These are phyloP conservation scores for Drosophila bipectinata DNA, from an alignment of 1,140 invertebrate genomes.

Conservation along the genomic window DNA sequence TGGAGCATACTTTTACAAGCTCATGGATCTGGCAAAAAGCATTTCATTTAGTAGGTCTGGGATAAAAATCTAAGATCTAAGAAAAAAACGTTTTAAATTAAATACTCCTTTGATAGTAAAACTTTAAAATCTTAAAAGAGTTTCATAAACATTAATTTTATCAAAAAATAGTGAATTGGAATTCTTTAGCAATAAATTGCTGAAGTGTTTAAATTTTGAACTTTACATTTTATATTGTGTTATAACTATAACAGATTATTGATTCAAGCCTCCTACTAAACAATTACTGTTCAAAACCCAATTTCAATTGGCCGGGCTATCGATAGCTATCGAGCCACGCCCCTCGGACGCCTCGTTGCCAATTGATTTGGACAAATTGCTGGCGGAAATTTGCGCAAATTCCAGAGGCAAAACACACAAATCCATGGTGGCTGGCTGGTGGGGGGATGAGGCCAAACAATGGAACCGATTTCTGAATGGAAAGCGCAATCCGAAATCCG, in stretches of 20 bases:
- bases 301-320: conserved; percentile 46
- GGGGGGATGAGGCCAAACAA: conserved; percentile 20
- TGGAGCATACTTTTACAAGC: neutral
- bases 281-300: conserved; percentile 18
- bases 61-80: neutral
- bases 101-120: neutral
- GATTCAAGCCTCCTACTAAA: conserved; percentile 9
- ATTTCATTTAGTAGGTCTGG: conserved; percentile 32
- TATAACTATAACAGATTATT: conserved; percentile 9
- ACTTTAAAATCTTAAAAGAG: too few species aligned
- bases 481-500: conserved; percentile 12
- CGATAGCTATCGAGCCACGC: conserved; percentile 36
- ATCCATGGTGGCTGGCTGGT: neutral
- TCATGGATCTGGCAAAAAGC: too few species aligned
- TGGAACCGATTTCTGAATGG: conserved; percentile 34
- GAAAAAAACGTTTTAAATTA: neutral
- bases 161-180: too few species aligned
- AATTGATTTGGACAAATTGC: conserved; percentile 61
- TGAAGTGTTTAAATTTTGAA: neutral
- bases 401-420: conserved; percentile 26
- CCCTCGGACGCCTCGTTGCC: conserved; percentile 29
- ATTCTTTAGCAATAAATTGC: neutral
- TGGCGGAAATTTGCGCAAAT: conserved; percentile 70
- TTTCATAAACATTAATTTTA: too few species aligned
- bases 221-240: neutral